Percentiles rank a stretch among this genome's conserved stretches.
Conservation (phyloP, 2,888 invertebrate species). For the Leptopilina myrica region DNA sequence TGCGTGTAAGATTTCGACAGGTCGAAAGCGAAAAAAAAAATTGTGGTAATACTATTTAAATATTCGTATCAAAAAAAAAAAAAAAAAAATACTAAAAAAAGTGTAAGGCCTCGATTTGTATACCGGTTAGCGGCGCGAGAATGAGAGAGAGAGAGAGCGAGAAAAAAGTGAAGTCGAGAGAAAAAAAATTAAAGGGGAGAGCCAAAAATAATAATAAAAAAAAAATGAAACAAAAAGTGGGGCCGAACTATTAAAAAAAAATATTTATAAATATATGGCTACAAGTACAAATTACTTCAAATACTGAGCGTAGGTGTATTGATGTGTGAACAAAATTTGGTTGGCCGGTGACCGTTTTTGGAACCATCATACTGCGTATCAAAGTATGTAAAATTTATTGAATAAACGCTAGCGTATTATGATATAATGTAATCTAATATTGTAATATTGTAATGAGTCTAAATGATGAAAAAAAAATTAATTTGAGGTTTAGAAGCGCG, state of each 20-base stretch:
- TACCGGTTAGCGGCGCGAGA: slow-evolving; percentile 69
- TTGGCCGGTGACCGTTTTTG: slow-evolving; percentile 77
- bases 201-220: slow-evolving; percentile 60
- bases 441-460: slow-evolving; percentile 77
- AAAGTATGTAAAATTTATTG: slow-evolving; percentile 77
- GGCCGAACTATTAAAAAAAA: slow-evolving; percentile 74
- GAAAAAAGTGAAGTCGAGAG: slow-evolving; percentile 45
- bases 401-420: slow-evolving; percentile 77
- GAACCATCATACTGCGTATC: slow-evolving; percentile 77
- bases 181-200: slow-evolving; percentile 40
- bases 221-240: slow-evolving; percentile 63
- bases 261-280: slow-evolving; percentile 77
- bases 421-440: slow-evolving; percentile 77
- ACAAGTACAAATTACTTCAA: slow-evolving; percentile 78
- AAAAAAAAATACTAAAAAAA: slow-evolving; percentile 69
- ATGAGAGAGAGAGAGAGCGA: slow-evolving; percentile 59
- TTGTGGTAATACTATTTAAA: slow-evolving; percentile 70
- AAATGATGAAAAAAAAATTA: slow-evolving; percentile 73
- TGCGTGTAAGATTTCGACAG: slow-evolving; percentile 72
- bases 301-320: slow-evolving; percentile 77
- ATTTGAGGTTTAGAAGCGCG: slow-evolving; percentile 74
- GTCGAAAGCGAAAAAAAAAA: slow-evolving; percentile 65
- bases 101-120: slow-evolving; percentile 74
- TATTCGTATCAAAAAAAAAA: slow-evolving; percentile 75
- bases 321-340: slow-evolving; percentile 77